A percentile compares a stretch with the other conserved stretches of the same genome.
These are phyloP conservation scores for Eledona agricola DNA, from an alignment of 2,888 invertebrate genomes.

Conservation along the genomic window DNA sequence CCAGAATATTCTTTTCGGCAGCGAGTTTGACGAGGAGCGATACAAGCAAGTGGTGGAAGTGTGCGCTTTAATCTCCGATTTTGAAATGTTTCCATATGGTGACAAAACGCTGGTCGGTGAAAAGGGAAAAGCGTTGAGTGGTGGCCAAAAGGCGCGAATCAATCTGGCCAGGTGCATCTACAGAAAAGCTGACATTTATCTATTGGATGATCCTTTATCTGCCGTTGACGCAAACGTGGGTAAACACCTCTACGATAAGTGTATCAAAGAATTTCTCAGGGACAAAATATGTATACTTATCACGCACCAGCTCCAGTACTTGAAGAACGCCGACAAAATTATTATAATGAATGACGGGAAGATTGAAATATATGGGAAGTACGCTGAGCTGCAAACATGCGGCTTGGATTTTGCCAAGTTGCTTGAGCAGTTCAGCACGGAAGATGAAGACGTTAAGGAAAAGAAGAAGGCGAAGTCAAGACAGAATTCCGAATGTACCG, in stretches of 20 bases:
- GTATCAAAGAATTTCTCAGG: constrained; percentile 69
- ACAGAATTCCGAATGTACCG: constrained; percentile 51
- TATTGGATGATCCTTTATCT: constrained; percentile 83
- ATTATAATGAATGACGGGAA: constrained; percentile 62
- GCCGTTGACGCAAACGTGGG: constrained; percentile 84
- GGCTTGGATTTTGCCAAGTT: constrained; percentile 66
- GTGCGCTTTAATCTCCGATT: constrained; percentile 74
- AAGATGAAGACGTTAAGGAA: constrained; percentile 54
- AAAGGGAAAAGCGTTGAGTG: constrained; percentile 80
- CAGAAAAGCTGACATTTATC: constrained; percentile 78
- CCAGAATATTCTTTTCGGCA: constrained; percentile 83
- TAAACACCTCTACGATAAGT: constrained; percentile 76
- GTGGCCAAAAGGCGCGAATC: constrained; percentile 86
- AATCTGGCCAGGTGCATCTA: constrained; percentile 82
- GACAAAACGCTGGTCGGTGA: constrained; percentile 85
- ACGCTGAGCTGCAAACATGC: constrained; percentile 61
- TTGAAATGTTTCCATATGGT: constrained; percentile 77
- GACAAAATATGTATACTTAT: constrained; percentile 72
- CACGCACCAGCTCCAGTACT: constrained; percentile 76
- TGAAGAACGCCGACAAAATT: constrained; percentile 58
- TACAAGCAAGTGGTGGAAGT: constrained; percentile 71
- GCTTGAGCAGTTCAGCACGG: constrained; percentile 55
- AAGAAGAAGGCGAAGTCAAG: constrained; percentile 54
- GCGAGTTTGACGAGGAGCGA: constrained; percentile 67
- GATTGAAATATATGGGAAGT: constrained; percentile 63